These are phyloP conservation scores for Eristalis arbustorum DNA, from an alignment of 2,888 invertebrate genomes.

Conservation along the genomic window DNA sequence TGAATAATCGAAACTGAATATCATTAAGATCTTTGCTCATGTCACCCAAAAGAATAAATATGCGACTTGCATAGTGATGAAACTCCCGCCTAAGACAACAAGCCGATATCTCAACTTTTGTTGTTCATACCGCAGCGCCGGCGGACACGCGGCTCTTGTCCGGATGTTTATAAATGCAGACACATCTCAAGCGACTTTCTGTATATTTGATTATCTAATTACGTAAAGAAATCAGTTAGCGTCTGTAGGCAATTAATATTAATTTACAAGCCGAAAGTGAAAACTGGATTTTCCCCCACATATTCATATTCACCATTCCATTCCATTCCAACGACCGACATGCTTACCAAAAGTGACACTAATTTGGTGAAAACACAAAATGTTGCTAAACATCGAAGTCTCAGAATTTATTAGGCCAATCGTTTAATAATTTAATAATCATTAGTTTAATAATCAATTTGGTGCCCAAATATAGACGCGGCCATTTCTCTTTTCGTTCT, in stretches of 20 bases:
- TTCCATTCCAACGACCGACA: not conserved
- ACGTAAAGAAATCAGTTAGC: not conserved
- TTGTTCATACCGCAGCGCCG: not conserved
- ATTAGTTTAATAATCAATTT: slow-evolving; percentile 20
- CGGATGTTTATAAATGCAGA: not conserved
- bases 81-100: not conserved
- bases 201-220: not conserved
- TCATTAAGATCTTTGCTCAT: slow-evolving; percentile 5
- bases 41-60: slow-evolving; percentile 16
- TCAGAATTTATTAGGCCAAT: slow-evolving; percentile 1
- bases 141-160: too few relatives aligned
- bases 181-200: not conserved
- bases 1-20: slow-evolving; percentile 27
- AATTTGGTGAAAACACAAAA: slow-evolving; percentile 34
- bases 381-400: not conserved
- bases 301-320: not conserved
- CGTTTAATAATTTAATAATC: slow-evolving; percentile 3
- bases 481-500: slow-evolving; percentile 54
- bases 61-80: not conserved
- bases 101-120: not conserved
- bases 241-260: slow-evolving; percentile 3
- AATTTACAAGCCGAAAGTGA: slow-evolving; percentile 38
- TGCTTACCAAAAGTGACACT: not conserved
- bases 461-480: not conserved
- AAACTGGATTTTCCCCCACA: slow-evolving; percentile 8